Conservation (phyloP, 2,888 invertebrate genomes). For the Campoplex nolae region DNA sequence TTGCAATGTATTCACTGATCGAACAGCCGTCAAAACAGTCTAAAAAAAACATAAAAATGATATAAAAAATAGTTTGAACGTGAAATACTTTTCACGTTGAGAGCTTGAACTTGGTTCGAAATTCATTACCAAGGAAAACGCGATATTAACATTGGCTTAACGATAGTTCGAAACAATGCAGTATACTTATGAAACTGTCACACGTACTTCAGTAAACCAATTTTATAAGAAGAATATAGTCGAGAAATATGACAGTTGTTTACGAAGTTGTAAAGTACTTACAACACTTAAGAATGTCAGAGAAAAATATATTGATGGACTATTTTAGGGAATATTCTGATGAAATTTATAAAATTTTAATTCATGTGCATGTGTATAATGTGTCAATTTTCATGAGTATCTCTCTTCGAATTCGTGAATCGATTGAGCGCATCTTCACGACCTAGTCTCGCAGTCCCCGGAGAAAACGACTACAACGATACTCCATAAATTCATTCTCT, state of each 20-base stretch:
- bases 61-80: too few relatives aligned
- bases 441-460: conserved; percentile 57
- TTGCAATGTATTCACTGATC: not conserved
- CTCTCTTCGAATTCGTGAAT: conserved; percentile 48
- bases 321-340: not conserved
- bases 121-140: not conserved
- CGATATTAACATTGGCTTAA: not conserved
- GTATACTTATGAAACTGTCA: not conserved
- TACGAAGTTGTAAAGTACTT: not conserved
- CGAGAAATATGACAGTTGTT: not conserved
- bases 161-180: not conserved
- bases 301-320: not conserved
- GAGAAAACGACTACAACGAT: conserved; percentile 47
- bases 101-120: not conserved
- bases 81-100: not conserved
- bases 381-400: conserved; percentile 39
- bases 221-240: not conserved
- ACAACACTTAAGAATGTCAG: not conserved
- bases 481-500: conserved; percentile 56
- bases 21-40: too few relatives aligned
- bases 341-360: not conserved
- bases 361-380: not conserved
- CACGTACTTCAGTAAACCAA: not conserved
- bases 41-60: not conserved
- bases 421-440: conserved; percentile 62